phyloP scores from a whole-genome alignment of 1,140 invertebrate genomes.

The Arctopsyche grandis region DNA sequence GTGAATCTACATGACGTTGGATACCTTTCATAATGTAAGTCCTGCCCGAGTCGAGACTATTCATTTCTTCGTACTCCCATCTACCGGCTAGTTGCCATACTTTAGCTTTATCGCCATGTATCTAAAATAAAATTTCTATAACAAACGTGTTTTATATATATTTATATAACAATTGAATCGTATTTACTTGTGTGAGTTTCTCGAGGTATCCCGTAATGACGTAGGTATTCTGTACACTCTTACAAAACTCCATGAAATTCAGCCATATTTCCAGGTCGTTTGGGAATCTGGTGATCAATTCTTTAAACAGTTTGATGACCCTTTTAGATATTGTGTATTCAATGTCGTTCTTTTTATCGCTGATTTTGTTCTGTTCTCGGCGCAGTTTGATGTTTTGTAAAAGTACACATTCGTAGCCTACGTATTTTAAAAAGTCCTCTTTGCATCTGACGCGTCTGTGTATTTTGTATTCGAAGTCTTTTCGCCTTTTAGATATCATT shows the following conservation, averaged over 20 bases:
- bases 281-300: constrained; percentile 71
- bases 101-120: constrained; percentile 77
- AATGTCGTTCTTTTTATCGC: constrained; percentile 72
- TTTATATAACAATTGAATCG: not conserved
- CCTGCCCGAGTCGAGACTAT: constrained; percentile 73
- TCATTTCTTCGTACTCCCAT: constrained; percentile 78
- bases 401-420: constrained; percentile 77
- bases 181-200: constrained; percentile 61
- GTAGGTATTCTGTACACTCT: constrained; percentile 67
- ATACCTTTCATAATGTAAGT: constrained; percentile 74
- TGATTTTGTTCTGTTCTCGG: constrained; percentile 67
- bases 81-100: constrained; percentile 78
- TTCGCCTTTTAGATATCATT: constrained; percentile 74
- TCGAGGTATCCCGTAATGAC: constrained; percentile 61
- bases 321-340: constrained; percentile 73
- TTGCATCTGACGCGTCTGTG: constrained; percentile 73
- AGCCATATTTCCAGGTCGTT: constrained; percentile 77
- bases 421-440: constrained; percentile 78
- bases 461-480: constrained; percentile 78
- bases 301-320: constrained; percentile 73
- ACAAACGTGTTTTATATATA: constrained; percentile 50
- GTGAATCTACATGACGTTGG: constrained; percentile 72
- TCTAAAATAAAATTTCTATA: constrained; percentile 64
- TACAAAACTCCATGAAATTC: constrained; percentile 78
- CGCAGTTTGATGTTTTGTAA: constrained; percentile 72